Conservation (phyloP, 2,113 vertebrate genomes). For the Entosphenus tridentatus region DNA sequence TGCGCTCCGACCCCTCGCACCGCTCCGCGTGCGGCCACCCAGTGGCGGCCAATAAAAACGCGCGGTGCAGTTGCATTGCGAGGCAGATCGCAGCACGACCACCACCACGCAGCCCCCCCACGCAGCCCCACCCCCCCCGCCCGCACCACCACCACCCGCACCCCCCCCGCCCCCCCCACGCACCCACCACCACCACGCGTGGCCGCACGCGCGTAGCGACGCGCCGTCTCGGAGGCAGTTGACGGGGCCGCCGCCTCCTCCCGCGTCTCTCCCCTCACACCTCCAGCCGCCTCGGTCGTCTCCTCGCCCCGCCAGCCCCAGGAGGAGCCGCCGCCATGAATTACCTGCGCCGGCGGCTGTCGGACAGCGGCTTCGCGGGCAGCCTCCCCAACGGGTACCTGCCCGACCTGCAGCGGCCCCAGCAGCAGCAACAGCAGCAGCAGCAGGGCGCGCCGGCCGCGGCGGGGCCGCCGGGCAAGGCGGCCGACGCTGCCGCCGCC, state of each 20-base stretch:
- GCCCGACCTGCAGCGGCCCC: conserved; percentile 60
- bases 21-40: no score
- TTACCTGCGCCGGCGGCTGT: conserved; percentile 77
- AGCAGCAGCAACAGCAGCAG: conserved; percentile 47
- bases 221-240: background rate
- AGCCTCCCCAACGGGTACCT: conserved; percentile 92
- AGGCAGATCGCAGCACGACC: no score
- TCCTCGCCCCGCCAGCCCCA: conserved; percentile 2
- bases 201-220: conserved; percentile 13
- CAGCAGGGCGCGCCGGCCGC: conserved; percentile 46
- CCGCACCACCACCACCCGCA: no score
- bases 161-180: background rate
- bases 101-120: no score
- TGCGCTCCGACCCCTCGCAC: no score
- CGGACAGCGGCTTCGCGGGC: conserved; percentile 90
- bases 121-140: no score
- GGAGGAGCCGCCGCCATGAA: conserved; percentile 44
- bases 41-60: no score
- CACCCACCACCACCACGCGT: conserved; percentile 13
- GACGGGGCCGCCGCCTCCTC: background rate
- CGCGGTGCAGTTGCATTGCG: no score
- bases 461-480: conserved; percentile 26
- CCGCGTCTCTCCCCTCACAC: background rate
- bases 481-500: conserved; percentile 12
- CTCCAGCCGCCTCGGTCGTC: background rate